Percentiles rank a stretch among this genome's conserved stretches.
Evolutionary conservation across 1,140 invertebrate genomes (phyloP).

Genomic region (Magallana ariakensis): DNA sequence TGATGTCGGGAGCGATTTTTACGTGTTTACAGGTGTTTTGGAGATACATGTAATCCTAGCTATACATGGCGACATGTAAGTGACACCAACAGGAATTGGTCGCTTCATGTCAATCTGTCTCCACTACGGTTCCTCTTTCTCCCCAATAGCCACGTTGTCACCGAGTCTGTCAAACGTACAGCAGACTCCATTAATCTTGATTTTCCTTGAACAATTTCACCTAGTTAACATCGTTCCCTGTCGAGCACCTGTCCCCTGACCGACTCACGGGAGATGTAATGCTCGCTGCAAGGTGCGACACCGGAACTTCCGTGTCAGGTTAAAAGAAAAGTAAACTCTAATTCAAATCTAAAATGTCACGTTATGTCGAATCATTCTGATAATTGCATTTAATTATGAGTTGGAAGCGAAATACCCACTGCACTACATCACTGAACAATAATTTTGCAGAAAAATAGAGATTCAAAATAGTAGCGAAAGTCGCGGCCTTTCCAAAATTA

Average conservation of each 20-base stretch:
- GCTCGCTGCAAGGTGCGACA: neutral
- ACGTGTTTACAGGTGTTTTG: neutral
- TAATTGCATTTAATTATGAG: too few relatives aligned
- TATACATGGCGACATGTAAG: too few relatives aligned
- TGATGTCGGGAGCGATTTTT: neutral
- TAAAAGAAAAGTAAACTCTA: neutral
- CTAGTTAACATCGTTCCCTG: neutral
- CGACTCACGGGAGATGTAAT: neutral
- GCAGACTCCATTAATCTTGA: neutral
- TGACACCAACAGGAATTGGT: too few relatives aligned
- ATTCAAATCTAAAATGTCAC: too few relatives aligned
- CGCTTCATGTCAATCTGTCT: too few relatives aligned
- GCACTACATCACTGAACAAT: too few relatives aligned
- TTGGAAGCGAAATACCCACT: too few relatives aligned
- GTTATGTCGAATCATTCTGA: too few relatives aligned
- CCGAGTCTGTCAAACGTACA: conserved; percentile 1
- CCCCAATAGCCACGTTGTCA: neutral
- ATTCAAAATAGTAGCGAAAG: too few relatives aligned
- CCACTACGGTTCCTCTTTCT: neutral
- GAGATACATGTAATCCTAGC: neutral
- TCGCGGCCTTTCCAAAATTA: too few relatives aligned
- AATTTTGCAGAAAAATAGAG: too few relatives aligned
- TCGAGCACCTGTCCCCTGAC: neutral
- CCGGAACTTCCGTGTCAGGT: neutral
- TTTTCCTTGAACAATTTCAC: neutral